Evolutionary conservation across 2,888 invertebrate genomes (phyloP), one percentile per base, ranked within the genome.

Genomic region (Eupithecia subfuscata): DNA sequence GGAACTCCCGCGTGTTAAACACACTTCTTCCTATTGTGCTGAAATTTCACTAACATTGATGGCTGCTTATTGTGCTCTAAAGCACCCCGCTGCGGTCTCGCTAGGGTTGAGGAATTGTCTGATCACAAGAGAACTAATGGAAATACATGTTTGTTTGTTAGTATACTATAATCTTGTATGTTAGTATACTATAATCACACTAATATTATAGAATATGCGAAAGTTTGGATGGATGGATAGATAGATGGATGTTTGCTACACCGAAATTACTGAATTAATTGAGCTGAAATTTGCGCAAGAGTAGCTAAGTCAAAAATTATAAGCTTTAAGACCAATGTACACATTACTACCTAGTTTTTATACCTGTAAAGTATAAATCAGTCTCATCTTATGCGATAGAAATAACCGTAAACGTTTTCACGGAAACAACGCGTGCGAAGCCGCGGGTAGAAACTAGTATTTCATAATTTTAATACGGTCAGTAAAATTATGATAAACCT

Each of bases 11-110:
- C 74, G 74, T 60, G 14, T 25, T 25, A 69, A 73, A 68, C 52
- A 74, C 76, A 60, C 69, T 63, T 63, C 74, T 75, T 75, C 76
- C 75, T 79, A 77, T 77, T 78, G 73, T 77, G 75, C 40, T 75
- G 60, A 76, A 78, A 75, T 70, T 75, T 77, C 70, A 79, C 76
- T 67, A 74, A 63, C 75, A 75, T 78, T 78, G 79, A 78, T 77
- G 79, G 56, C 69, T 77, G 25, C 68, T 77, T 71, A 78, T 78
- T 80, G 75, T 81, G 70, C 45, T 75, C 72, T 68, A 74, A 78
- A 74, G 72, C 73, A 69, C 64, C 71, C 65, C 71, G 67, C 74
- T 76, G 77, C 76, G 77, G 78, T 67, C 14, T 22, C 64, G 25
- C 60, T 73, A 76, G 76, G 76, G 76, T 56, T 76, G 76, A 43